Evolutionary conservation across 2,888 invertebrate genomes (phyloP), one percentile per base, ranked within the genome.

Genomic region (Brachyptera putata): DNA sequence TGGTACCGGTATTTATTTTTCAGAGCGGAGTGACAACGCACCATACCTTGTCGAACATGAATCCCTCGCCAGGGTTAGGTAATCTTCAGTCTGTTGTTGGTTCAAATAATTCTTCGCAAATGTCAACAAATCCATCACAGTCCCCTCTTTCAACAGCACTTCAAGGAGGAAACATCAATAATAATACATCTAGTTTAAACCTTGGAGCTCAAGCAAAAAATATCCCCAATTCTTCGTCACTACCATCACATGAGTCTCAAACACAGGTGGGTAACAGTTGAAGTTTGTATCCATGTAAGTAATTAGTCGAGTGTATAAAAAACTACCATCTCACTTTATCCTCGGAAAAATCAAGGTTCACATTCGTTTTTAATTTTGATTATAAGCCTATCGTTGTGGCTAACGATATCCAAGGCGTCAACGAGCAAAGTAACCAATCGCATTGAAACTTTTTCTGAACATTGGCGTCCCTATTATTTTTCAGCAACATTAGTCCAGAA

Each of bases 81-180:
- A 60, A 60, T 18, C 48, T 60, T 43, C 56, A 60, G 25, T 48
- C 48, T 43, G 60, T 46, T 13, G 60, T 60, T 13, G 58, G 58
- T 5, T 53, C 53, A 4, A 53, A 50, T 16, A 48, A 49, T 49
- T 24, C 61, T 3, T 22, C 59, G 11, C 57, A 57, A 24, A 22
- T 56, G n/a, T 41, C 53, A 3, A 61, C 58, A 14, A 57, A 50
- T 21, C 25, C 56, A 21, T 43, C 57, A 5, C 57, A 61, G 24
- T 49, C 62, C 14, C 39, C 62, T 1, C 18, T 59, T n/a, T 16
- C 56, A 9, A 50, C 56, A 24, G 61, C 60, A 5, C 50, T 60
- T 11, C 60, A 60, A 21, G 56, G 56, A 16, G 57, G 57, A 3
- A 60, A 48, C 53, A 59, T n/a, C 37, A 55, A 30, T 36, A 56